Evolutionary conservation across 2,888 invertebrate species (phyloP), one percentile per base, ranked within the genome.

Genomic region (Parapristionchus giblindavisi): DNA sequence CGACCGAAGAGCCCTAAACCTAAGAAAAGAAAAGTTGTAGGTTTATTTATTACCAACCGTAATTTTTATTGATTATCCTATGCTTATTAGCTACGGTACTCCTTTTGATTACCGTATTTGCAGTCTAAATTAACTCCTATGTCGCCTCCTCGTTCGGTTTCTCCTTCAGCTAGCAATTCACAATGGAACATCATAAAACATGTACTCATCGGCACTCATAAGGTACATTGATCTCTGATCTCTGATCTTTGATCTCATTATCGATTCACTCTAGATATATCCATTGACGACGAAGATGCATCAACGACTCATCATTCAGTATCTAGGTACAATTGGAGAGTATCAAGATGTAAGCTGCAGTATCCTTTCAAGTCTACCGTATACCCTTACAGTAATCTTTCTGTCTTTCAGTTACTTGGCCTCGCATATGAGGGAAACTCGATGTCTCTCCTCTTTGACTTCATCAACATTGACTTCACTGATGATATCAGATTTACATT

Each of bases 311-410:
- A 95, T 97, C 85, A 90, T 98, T 38, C 92, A 95, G 83, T 99
- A 96, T 88, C 91, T 99, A n/a, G 94, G 95, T 3, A 94, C 97
- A 0, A 93, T 97, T 92, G 98, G 96, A 21, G 98, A 97, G 88
- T 98, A 97, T 88, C 98, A 98, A 89, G 97, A 87, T 77, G 86
- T 87, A 27, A 76, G 83, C 79, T 75, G 8, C n/a, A 54, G 17
- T 43, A 24, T 66, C 43, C 14, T 65, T 27, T 6, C 0, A 17
- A 17, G 43, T 43, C 11, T 43, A 14, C 43, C 8, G 17, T 43
- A n/a, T n/a, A n/a, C n/a, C 17, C 8, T 17, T 43, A 14, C 43
- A 43, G 43, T 43, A 43, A 43, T 43, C 11, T 43, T 1, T 17
- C 61, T 29, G 24, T 58, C 77, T 89, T 89, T 0, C 90, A 93